Evolutionary conservation across 2,113 vertebrate genomes (phyloP).

Genomic region (Rattus rattus): DNA sequence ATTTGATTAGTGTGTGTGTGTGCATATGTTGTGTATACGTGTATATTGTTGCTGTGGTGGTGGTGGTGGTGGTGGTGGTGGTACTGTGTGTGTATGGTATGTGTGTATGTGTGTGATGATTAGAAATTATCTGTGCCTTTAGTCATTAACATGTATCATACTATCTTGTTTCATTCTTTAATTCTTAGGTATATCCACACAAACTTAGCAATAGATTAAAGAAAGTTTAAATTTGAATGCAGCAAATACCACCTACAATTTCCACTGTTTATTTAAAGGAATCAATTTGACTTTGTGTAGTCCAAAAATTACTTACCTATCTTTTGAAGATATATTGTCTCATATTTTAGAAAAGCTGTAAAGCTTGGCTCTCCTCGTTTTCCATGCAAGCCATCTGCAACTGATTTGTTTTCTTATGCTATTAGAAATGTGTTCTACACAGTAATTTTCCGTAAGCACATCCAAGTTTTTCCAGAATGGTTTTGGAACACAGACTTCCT

Average conservation of each 20-base stretch:
- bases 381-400: constrained; percentile 19
- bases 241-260: background rate
- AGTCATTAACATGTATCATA: background rate
- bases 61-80: no score
- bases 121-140: background rate
- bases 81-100: background rate
- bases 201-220: background rate
- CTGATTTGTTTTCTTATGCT: background rate
- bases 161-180: background rate
- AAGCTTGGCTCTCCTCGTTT: background rate
- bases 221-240: background rate
- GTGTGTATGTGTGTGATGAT: background rate
- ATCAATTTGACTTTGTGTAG: background rate
- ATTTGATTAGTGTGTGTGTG: background rate
- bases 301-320: background rate
- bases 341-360: background rate
- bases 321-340: background rate
- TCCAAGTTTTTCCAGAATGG: background rate
- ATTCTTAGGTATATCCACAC: background rate
- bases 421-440: background rate
- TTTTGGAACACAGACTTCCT: background rate
- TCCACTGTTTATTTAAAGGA: background rate
- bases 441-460: background rate
- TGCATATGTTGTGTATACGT: background rate
- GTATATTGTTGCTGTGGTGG: background rate